A percentile compares a stretch with the other conserved stretches of the same genome.
Evolutionary conservation across 2,113 vertebrate species (phyloP).

Genomic region (Erpornis zantholeuca): DNA sequence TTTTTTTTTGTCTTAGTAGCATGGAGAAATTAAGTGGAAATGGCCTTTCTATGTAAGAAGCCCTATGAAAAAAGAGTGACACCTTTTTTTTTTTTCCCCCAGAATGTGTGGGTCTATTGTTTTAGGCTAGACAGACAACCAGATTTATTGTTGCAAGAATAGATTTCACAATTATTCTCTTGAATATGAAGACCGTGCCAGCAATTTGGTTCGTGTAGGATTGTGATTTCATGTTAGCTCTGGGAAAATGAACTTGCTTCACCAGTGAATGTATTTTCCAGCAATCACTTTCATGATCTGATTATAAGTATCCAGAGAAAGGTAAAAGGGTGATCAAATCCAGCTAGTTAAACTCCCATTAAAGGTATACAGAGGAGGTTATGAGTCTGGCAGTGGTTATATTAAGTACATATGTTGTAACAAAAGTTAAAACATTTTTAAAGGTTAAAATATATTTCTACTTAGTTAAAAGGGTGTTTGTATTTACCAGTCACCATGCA

Average conservation of each 20-base stretch:
- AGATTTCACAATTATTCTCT: not conserved
- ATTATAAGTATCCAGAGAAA: not conserved
- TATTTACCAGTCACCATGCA: not conserved
- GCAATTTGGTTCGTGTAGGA: not conserved
- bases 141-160: not conserved
- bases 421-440: not conserved
- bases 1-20: not conserved
- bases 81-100: not conserved
- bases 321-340: not conserved
- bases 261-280: not conserved
- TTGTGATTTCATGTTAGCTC: not conserved
- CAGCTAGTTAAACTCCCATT: not conserved
- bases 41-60: not conserved
- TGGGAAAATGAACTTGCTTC: not conserved
- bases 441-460: not conserved
- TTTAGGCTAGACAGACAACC: not conserved
- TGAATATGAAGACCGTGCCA: not conserved
- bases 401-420: not conserved
- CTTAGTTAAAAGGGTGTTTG: not conserved
- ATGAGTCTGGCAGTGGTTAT: not conserved
- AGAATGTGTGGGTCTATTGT: not conserved
- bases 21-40: not conserved
- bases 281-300: not conserved
- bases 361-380: not conserved
- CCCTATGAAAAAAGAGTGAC: not conserved